A percentile compares a stretch with the other conserved stretches of the same genome.
phyloP scores from a whole-genome alignment of 2,888 invertebrate genomes.

The Chaetoderma sp. region DNA sequence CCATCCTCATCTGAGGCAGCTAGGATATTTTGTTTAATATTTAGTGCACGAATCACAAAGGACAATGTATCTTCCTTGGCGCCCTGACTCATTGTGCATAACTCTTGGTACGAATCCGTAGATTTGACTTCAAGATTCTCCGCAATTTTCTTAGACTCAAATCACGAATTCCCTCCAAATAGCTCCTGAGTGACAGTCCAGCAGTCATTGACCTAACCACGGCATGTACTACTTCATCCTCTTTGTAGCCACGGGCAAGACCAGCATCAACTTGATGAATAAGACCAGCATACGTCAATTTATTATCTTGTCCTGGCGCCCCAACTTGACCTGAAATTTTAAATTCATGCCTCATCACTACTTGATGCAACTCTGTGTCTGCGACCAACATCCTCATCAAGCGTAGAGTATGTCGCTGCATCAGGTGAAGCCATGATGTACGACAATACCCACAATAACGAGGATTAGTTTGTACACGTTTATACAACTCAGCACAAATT shows the following conservation, averaged over 20 bases:
- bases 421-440: too few species aligned
- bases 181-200: neutral
- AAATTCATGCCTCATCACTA: neutral
- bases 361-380: too few species aligned
- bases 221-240: neutral
- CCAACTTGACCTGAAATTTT: neutral
- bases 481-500: too few species aligned
- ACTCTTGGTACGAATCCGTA: constrained; percentile 3
- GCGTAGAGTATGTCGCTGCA: too few species aligned
- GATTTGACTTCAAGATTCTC: neutral
- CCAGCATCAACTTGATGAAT: constrained; percentile 1
- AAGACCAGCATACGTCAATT: neutral
- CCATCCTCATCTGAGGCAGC: neutral
- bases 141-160: neutral
- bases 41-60: neutral
- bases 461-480: too few species aligned
- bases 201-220: neutral
- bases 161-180: neutral
- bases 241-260: neutral
- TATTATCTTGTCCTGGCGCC: neutral
- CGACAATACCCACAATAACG: too few species aligned
- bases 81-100: neutral
- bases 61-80: neutral
- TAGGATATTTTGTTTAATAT: neutral
- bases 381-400: too few species aligned